A percentile compares a stretch with the other conserved stretches of the same genome.
Evolutionary conservation across 2,888 invertebrate genomes (phyloP).

Genomic region (Piscicola geometra): DNA sequence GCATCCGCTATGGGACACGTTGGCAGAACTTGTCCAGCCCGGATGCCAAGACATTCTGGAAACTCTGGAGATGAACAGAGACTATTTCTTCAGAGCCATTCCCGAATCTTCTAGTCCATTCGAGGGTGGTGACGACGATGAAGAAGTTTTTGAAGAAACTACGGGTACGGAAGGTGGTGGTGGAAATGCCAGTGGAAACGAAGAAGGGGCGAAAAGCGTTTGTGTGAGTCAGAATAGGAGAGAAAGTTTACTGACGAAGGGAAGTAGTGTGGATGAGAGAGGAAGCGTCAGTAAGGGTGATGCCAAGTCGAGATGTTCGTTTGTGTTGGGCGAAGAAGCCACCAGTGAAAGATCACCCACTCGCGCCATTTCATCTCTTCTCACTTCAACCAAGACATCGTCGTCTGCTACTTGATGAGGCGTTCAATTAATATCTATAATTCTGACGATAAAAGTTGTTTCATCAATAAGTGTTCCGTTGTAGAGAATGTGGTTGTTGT

Average conservation of each 20-base stretch:
- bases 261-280: background rate
- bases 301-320: background rate
- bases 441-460: too few species aligned
- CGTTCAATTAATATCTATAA: background rate
- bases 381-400: background rate
- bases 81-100: conserved; percentile 87
- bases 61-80: conserved; percentile 93
- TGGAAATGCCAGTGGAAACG: too few species aligned
- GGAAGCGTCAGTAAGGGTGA: too few species aligned
- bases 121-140: background rate
- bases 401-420: background rate
- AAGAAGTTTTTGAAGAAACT: background rate
- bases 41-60: conserved; percentile 97
- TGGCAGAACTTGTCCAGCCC: conserved; percentile 99
- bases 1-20: conserved; percentile 98
- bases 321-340: background rate
- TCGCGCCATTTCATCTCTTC: conserved; percentile 1
- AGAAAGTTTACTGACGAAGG: background rate
- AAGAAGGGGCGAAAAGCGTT: too few species aligned
- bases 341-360: background rate
- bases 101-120: conserved; percentile 57
- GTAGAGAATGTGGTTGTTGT: too few species aligned
- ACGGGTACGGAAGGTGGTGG: background rate
- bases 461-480: too few species aligned
- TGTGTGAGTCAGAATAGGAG: too few species aligned